phyloP scores from a whole-genome alignment of 2,113 vertebrate species.

The Microtus oregoni region DNA sequence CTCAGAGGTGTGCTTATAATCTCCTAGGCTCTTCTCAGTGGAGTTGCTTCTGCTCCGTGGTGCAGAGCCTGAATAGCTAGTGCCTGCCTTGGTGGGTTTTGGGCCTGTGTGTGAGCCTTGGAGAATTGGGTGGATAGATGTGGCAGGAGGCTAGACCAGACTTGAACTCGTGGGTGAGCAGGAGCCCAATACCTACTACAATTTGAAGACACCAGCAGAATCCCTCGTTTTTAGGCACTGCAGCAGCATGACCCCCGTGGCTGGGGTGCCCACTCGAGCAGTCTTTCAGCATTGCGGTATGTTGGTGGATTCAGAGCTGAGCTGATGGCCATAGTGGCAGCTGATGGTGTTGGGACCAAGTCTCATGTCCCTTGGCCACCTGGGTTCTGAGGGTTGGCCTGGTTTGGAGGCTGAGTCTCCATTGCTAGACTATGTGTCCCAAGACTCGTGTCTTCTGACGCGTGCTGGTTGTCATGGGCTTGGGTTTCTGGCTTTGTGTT shows the following conservation, averaged over 20 bases:
- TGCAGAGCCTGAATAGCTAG: fast-evolving
- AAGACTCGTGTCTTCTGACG: neutral
- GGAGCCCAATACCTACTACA: neutral
- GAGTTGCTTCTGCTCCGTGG: fast-evolving
- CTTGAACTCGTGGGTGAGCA: neutral
- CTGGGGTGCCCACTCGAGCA: neutral
- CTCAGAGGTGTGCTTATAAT: neutral
- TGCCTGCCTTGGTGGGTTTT: neutral
- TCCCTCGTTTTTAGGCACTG: no score
- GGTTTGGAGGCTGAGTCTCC: neutral
- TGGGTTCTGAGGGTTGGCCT: neutral
- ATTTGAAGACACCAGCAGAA: no score
- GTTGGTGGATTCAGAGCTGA: neutral
- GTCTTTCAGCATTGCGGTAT: neutral
- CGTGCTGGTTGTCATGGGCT: neutral
- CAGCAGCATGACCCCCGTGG: neutral
- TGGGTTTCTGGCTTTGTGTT: neutral
- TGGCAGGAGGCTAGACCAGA: neutral
- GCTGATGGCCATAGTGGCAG: neutral
- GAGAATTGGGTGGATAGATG: neutral
- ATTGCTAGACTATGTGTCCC: neutral
- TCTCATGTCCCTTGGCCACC: neutral
- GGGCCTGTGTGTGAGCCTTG: neutral
- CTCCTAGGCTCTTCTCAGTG: neutral
- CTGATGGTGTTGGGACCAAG: neutral